Evolutionary conservation across 2,888 invertebrate genomes (phyloP), one percentile per base, ranked within the genome.

Genomic region (Marasmarcha lunaedactyla): DNA sequence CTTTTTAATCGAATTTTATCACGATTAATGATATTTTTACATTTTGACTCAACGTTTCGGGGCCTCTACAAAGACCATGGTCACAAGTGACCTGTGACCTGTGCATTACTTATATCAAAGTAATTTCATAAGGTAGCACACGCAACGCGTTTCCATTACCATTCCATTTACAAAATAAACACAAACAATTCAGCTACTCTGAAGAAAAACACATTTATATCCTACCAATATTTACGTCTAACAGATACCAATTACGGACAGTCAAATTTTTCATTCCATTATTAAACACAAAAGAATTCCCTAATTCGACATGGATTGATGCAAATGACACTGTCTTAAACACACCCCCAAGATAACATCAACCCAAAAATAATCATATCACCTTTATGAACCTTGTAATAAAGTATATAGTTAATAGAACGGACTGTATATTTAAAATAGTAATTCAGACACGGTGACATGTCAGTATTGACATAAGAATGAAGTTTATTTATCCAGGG

Each of bases 251-350:
- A 63, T 67, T 63, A 67, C 50, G 46, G 40, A 40, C 52, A 44
- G 43, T 42, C 46, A 44, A 48, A 60, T 60, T 57, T 56, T 56
- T 63, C 57, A 59, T 50, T 47, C 52, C 51, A 42, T 48, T 53
- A 57, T 64, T 58, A 55, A 60, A 61, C 55, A 60, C 49, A 51
- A 50, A 65, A 62, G 66, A 69, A 74, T 73, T 63, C 65, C 57
- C 62, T 70, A 70, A 71, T 66, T 55, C 63, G 72, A 73, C 73
- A 59, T 59, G 60, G 71, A 77, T 71, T 68, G 63, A 77, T 78
- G 78, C 70, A 74, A 73, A 74, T 67, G 76, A 77, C 78, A 76
- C 63, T 57, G 63, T 53, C 66, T 61, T 61, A 57, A 53, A 57
- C 50, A 50, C 51, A 47, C 50, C 47, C 46, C 26, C 41, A 33